Base-by-base conservation (phyloP, 1,140 invertebrate species). In the Colletes gigas region DNA sequence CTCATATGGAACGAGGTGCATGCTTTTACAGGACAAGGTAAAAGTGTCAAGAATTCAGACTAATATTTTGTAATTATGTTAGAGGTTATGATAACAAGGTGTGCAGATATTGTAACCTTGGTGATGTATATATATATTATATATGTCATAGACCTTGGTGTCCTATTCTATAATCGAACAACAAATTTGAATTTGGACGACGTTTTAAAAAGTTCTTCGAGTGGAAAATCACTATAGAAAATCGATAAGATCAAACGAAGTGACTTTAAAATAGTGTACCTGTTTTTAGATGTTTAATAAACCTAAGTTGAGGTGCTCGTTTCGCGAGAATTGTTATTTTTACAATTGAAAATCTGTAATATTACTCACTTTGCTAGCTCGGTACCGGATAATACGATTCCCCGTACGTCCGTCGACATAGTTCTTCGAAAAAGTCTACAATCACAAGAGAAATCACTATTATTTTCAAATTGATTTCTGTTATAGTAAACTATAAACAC, bases 341-440 rank as follows among this genome's bases (percentile, higher is more conserved):
- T 14, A 47, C 14, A 30, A 5, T 9, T 55, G 47, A 30, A 73
- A 62, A 55, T 30, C 0, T 30, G 9, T 54, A 55, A 52, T 63
- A 0, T 47, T n/a, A 91, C 88, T 91, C 78, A 93, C 92, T 89
- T 91, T 30, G 91, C 86, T 8, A 93, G 63, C 70, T 91, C 78
- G 0, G 87, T 89, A 66, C 92, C 92, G 9, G 91, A 92, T 2
- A 93, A 84, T 15, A 92, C 81, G 70, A 90, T 68, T 68, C 89
- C 92, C 75, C 89, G 88, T 21, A 76, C 54, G 30, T 90, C 82
- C 14, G 82, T 89, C 50, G 88, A 82, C 90, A 92, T 92, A 79
- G 67, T 52, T 84, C 86, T 87, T 30, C 70, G 78, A 10, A 89
- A 68, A 67, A 85, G 87, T 88, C 90, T 90, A 75, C 9, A 60